Percentiles rank a stretch among this genome's conserved stretches.
Conservation (phyloP, 2,113 vertebrate species). For the Stigmatopora argus region DNA sequence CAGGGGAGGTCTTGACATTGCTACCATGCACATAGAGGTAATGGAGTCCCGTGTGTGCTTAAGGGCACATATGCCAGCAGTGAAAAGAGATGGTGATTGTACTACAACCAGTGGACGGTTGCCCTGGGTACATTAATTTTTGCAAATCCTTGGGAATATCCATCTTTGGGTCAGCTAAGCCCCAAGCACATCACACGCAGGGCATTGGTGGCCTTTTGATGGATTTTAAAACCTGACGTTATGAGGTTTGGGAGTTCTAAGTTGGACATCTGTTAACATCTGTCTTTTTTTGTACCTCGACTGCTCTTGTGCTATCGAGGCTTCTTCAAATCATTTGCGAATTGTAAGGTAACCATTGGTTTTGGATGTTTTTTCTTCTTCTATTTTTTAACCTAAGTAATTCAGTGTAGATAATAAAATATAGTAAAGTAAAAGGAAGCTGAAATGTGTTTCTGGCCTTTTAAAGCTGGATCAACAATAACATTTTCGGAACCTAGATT, state of each 20-base stretch:
- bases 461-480: slow-evolving; percentile 58
- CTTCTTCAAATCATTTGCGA: slow-evolving; percentile 7
- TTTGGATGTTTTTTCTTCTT: slow-evolving; percentile 29
- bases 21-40: slow-evolving; percentile 46
- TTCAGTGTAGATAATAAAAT: slow-evolving; percentile 43
- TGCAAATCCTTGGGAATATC: slow-evolving; percentile 28
- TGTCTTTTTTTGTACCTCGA: slow-evolving; percentile 37
- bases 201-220: slow-evolving; percentile 32
- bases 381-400: slow-evolving; percentile 44
- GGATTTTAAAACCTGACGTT: slow-evolving; percentile 43
- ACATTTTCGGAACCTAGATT: neutral
- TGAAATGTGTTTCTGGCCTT: slow-evolving; percentile 36
- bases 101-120: slow-evolving; percentile 22
- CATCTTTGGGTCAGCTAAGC: slow-evolving; percentile 16
- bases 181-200: slow-evolving; percentile 8
- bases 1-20: slow-evolving; percentile 47
- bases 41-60: slow-evolving; percentile 50
- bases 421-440: slow-evolving; percentile 34
- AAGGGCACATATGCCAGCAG: slow-evolving; percentile 45
- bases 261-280: slow-evolving; percentile 29
- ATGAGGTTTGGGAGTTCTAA: slow-evolving; percentile 53
- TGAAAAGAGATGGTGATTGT: slow-evolving; percentile 48
- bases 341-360: slow-evolving; percentile 18
- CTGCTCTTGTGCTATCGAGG: slow-evolving; percentile 19
- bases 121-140: slow-evolving; percentile 23